Conservation (phyloP, 2,888 invertebrate genomes). For the Pasiphila rectangulata region DNA sequence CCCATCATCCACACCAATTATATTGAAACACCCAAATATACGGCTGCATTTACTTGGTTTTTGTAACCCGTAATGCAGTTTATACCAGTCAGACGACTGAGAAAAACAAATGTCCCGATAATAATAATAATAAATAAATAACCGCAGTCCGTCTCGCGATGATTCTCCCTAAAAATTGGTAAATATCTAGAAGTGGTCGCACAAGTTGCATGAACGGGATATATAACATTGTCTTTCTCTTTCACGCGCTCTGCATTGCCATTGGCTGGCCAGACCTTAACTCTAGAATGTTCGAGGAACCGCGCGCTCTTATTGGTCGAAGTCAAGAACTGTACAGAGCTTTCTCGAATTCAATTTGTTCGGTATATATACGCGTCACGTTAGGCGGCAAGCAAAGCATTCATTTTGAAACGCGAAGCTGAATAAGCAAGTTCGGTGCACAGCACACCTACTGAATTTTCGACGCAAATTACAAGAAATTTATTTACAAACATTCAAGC, state of each 20-base stretch:
- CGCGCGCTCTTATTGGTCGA: constrained; percentile 10
- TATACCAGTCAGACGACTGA: too few relatives aligned
- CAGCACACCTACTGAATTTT: constrained; percentile 6
- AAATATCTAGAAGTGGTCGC: constrained; percentile 10
- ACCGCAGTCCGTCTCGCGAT: too few relatives aligned
- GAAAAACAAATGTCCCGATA: too few relatives aligned
- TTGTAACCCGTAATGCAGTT: too few relatives aligned
- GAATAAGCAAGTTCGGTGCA: constrained; percentile 6
- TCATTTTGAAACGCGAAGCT: constrained; percentile 16
- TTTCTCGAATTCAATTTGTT: constrained; percentile 12
- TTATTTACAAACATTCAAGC: background rate
- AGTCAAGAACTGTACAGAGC: constrained; percentile 8
- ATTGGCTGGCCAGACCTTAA: constrained; percentile 5
- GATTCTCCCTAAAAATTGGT: constrained; percentile 13
- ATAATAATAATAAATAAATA: too few relatives aligned
- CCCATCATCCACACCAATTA: too few relatives aligned
- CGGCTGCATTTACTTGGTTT: too few relatives aligned
- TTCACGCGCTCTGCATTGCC: background rate
- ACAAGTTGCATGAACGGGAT: constrained; percentile 1
- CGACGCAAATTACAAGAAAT: constrained; percentile 3
- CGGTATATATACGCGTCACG: constrained; percentile 11
- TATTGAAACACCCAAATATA: too few relatives aligned
- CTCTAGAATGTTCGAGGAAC: constrained; percentile 11
- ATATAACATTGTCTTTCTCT: constrained; percentile 3
- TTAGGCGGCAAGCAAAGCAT: constrained; percentile 11